Evolutionary conservation across 2,888 invertebrate species (phyloP), one percentile per base, ranked within the genome.

Genomic region (Eucera pruinosa): DNA sequence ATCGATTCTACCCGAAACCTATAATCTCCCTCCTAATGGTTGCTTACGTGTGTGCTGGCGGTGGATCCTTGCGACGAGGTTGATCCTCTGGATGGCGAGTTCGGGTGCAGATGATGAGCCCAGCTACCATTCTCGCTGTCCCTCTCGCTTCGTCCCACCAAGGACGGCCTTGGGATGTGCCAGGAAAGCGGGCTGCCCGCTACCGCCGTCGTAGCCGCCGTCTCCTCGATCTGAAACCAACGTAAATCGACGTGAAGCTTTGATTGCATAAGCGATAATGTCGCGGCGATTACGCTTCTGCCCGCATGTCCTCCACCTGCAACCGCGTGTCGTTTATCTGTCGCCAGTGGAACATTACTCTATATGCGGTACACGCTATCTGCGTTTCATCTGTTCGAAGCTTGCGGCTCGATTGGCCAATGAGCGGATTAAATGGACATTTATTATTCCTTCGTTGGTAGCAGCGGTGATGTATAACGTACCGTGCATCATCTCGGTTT

Each of bases 121-220:
- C 90, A 91, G 82, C 85, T 91, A 64, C 88, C 89, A 83, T 90
- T 90, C 57, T 91, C 90, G 69, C 90, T 90, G 79, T 88, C 89
- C 66, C 86, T 89, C 79, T 91, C 91, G 82, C 88, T 88, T 7
- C 89, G 89, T 23, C 89, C 90, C 83, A 93, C 94, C 86, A 97
- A 94, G 90, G 96, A 96, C 89, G 97, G 96, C 93, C 97, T 95
- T 88, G 97, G 96, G 92, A 97, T 96, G 93, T 96, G 96, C 96
- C 96, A 97, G 92, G 95, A 93, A 92, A 92, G 93, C 81, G 87
- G 86, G 74, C 83, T 88, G 54, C 87, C 83, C 62, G 84, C 79
- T 61, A 84, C 87, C 69, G 86, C 85, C 62, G 89, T 76, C 71
- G 86, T 75, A 33, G 73, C 83, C 84, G 85, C 84, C 69, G 85